Evolutionary conservation across 2,113 vertebrate genomes (phyloP), one percentile per base, ranked within the genome.

Genomic region (Sturnira hondurensis): DNA sequence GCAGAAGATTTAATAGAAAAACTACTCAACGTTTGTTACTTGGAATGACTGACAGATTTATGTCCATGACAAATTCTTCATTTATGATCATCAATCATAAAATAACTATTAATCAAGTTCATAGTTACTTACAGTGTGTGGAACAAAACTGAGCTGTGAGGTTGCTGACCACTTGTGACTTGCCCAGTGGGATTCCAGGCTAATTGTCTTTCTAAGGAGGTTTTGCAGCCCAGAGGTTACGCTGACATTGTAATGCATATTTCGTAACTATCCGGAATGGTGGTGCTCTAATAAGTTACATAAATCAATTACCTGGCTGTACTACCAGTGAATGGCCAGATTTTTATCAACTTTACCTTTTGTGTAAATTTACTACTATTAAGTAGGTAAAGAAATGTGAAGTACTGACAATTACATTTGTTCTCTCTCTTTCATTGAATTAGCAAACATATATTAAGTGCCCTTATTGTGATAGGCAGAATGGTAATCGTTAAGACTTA

Each of bases 221-320:
- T 0, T 84, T 84, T 94, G 85, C 54, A 68, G 47, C 82, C 41
- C 14, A 11, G 45, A 89, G 67, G 83, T 95, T 86, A 93, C 36
- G 33, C 77, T 84, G 52, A 91, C 77, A 77, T 96, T 95, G 73
- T 92, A 85, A 85, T 96, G 71, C 76, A 56, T 95, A 67, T 88
- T 73, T 78, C 38, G n/a, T 91, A 88, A 92, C 70, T 83, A 70
- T 56, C 76, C 93, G 82, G 4, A 95, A 33, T 68, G 85, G 50
- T 54, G 38, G 61, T 71, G 22, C n/a, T 93, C 45, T 80, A 26
- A 63, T 63, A 63, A 63, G 12, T 63, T 63, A 88, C 33, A 73
- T 91, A 93, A 86, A 67, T 78, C 45, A 36, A 0, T 82, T 88
- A 70, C 17, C 58, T 52, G 90, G 77, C 15, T 91, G 22, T 67